A percentile compares a stretch with the other conserved stretches of the same genome.
These are phyloP conservation scores for Argyresthia goedartella DNA, from an alignment of 2,888 invertebrate species.

Conservation along the genomic window DNA sequence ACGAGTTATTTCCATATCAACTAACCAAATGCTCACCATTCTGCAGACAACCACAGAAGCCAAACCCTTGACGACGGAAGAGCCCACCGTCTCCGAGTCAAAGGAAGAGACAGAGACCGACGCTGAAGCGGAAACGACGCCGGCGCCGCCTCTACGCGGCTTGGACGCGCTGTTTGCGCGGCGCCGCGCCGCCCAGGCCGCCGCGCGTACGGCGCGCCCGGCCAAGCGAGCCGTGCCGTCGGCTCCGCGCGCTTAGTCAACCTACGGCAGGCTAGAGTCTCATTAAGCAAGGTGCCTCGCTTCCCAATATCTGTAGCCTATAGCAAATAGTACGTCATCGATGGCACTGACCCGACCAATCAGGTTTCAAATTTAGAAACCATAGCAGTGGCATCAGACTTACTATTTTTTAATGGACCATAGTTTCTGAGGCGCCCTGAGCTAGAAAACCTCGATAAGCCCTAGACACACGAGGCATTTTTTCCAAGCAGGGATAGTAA, in stretches of 20 bases:
- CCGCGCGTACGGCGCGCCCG: slow-evolving; percentile 33
- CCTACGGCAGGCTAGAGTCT: not conserved
- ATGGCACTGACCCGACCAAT: not conserved
- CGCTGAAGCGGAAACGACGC: slow-evolving; percentile 49
- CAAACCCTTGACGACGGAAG: slow-evolving; percentile 49
- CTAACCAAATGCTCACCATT: too few species aligned
- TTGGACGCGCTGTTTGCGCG: slow-evolving; percentile 78
- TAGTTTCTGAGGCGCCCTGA: too few species aligned
- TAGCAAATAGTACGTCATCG: not conserved
- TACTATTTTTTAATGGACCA: too few species aligned
- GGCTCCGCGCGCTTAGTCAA: not conserved
- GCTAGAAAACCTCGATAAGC: too few species aligned
- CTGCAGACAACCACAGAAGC: slow-evolving; percentile 53
- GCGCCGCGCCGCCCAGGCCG: slow-evolving; percentile 72
- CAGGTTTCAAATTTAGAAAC: not conserved
- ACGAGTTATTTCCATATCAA: too few species aligned
- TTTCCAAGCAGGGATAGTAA: too few species aligned
- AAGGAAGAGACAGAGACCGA: slow-evolving; percentile 53
- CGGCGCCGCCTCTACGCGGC: slow-evolving; percentile 73
- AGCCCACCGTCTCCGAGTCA: slow-evolving; percentile 53
- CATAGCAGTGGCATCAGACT: not conserved
- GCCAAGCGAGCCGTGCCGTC: not conserved
- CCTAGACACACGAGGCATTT: too few species aligned
- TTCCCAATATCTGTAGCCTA: not conserved
- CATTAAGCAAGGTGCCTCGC: too few species aligned